Evolutionary conservation across 2,797 vertebrate genomes (phyloP), one percentile per base, ranked within the genome.

Genomic region (Coccyzus lansbergi): DNA sequence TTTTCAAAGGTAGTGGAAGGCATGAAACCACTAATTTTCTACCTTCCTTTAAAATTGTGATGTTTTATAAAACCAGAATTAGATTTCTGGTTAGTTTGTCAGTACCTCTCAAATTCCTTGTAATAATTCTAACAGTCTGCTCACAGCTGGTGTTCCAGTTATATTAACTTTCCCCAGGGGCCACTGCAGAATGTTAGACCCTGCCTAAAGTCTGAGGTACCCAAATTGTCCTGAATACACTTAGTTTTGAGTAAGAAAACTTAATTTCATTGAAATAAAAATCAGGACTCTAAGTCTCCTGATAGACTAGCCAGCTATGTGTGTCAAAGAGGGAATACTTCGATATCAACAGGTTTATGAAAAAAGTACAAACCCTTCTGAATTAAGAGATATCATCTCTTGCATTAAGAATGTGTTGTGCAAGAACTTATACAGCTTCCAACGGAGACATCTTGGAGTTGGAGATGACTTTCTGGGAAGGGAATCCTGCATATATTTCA

Each of bases 261-360:
- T 51, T 70, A 9, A n/a, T 28, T 78, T 83, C 4, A 13, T 17
- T 80, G 72, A 56, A 68, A 49, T 59, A 25, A 60, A 72, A 83
- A 68, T 15, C 53, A 72, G 18, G 21, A 17, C 8, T 88, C 11
- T 8, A 17, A 21, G 6, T n/a, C 3, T 40, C 38, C 71, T 67
- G 52, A 8, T 5, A 8, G 60, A 31, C 31, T 58, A 20, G 17
- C 3, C 76, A 75, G 28, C 12, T 51, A 20, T 64, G 5, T 7
- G 0, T 5, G 18, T 48, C 56, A 33, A 11, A 8, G 7, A 28
- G 22, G 16, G 51, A 4, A 12, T 62, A 7, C 4, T 17, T 63
- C 46, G 44, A 0, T 33, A 8, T 5, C 40, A 44, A 10, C 3
- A 1, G 46, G 31, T 64, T 65, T 2, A 6, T 24, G 4, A 38